Conservation (phyloP, 2,113 vertebrate species). For the Chloebia gouldiae region DNA sequence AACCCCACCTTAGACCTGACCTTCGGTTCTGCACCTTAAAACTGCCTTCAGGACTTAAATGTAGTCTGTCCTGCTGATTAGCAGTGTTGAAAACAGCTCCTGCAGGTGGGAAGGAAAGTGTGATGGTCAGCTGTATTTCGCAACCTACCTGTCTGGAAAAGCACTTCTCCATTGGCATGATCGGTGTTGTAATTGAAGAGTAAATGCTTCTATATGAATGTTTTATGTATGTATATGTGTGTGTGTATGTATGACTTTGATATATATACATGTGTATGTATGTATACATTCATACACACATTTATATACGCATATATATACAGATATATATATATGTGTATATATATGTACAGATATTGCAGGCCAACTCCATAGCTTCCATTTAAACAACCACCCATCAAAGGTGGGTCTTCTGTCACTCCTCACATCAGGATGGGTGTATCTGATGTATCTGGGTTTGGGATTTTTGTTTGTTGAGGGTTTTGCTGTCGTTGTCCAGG, state of each 20-base stretch:
- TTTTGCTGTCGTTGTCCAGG: neutral
- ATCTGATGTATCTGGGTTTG: rapidly evolving
- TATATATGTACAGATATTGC: neutral
- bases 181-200: neutral
- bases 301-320: no score
- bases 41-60: rapidly evolving
- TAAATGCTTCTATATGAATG: neutral
- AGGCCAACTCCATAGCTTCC: rapidly evolving
- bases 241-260: no score
- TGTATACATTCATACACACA: no score
- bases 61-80: rapidly evolving
- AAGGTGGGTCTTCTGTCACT: rapidly evolving
- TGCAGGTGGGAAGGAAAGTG: neutral
- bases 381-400: rapidly evolving
- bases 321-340: no score
- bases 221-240: neutral
- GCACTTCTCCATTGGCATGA: neutral
- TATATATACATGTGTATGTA: no score
- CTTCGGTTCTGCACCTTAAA: neutral
- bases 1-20: no score
- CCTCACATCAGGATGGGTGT: rapidly evolving
- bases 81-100: rapidly evolving
- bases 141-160: neutral
- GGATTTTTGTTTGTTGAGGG: neutral
- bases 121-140: neutral